Evolutionary conservation across 2,797 vertebrate genomes (phyloP).

Genomic region (Gadopsis marmoratus): DNA sequence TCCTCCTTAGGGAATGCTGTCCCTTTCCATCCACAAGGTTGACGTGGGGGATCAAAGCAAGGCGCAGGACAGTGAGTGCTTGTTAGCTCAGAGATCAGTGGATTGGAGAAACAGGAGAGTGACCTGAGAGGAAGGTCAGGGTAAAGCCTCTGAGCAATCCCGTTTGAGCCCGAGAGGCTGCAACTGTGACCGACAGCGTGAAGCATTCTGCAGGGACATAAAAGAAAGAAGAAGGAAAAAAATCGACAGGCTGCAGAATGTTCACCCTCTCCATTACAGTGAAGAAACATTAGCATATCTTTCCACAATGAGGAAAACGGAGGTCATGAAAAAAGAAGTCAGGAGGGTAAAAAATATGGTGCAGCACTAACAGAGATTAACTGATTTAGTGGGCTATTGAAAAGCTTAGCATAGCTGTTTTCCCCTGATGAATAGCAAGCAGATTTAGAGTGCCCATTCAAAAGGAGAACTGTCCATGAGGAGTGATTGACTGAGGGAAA

Average conservation of each 20-base stretch:
- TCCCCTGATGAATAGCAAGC: conserved; percentile 74
- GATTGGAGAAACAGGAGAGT: conserved; percentile 47
- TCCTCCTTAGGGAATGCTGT: conserved; percentile 46
- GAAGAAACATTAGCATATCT: conserved; percentile 49
- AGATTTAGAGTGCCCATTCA: conserved; percentile 66
- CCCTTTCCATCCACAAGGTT: conserved; percentile 58
- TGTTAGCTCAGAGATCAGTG: conserved; percentile 65
- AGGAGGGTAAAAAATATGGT: conserved; percentile 51
- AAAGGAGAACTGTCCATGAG: conserved; percentile 55
- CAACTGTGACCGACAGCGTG: conserved; percentile 45
- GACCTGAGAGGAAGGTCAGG: conserved; percentile 72
- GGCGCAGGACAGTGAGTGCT: conserved; percentile 41
- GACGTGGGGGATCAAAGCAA: conserved; percentile 49
- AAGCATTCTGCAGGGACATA: conserved; percentile 44
- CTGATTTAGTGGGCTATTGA: conserved; percentile 70
- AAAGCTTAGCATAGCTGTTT: conserved; percentile 70
- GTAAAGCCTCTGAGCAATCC: conserved; percentile 54
- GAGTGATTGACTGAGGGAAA: conserved; percentile 63
- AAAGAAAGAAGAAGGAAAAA: background rate
- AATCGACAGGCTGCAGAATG: background rate
- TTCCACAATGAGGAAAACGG: conserved; percentile 40
- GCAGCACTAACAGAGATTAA: conserved; percentile 72
- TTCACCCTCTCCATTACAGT: conserved; percentile 35
- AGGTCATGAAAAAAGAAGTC: conserved; percentile 55
- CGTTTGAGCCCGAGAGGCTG: conserved; percentile 42